These are phyloP conservation scores for Rambutsinella grinnellia DNA, from an alignment of 2,888 invertebrate genomes.

Conservation along the genomic window DNA sequence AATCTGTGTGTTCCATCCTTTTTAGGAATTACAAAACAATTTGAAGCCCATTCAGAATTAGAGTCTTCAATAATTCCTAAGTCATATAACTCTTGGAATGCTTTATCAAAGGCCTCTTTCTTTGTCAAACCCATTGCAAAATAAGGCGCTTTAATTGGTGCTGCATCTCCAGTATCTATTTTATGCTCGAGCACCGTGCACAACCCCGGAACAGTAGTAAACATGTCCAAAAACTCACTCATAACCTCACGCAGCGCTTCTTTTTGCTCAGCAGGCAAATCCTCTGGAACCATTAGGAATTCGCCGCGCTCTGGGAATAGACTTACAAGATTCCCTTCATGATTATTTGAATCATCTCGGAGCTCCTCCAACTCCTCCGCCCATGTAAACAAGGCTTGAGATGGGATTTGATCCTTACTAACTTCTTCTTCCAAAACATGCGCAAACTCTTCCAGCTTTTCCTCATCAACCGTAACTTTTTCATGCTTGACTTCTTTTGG, in stretches of 20 bases:
- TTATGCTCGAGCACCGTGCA: constrained; percentile 13
- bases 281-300: constrained; percentile 11
- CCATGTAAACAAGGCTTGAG: neutral
- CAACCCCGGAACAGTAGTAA: constrained; percentile 26
- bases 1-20: constrained; percentile 66
- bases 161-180: constrained; percentile 40
- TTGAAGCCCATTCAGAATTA: constrained; percentile 28
- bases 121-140: constrained; percentile 34
- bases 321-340: constrained; percentile 15
- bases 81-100: constrained; percentile 46
- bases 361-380: neutral
- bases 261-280: constrained; percentile 10
- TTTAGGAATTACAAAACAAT: constrained; percentile 66
- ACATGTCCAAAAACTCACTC: constrained; percentile 3
- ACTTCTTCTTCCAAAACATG: neutral
- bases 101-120: constrained; percentile 16
- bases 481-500: neutral
- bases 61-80: constrained; percentile 40
- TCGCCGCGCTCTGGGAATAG: constrained; percentile 1
- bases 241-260: constrained; percentile 9
- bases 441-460: neutral
- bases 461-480: neutral
- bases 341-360: neutral
- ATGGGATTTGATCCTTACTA: neutral
- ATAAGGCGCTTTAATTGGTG: constrained; percentile 26